Percentiles rank a stretch among this genome's conserved stretches.
Conservation (phyloP, 2,113 vertebrate species). For the Dolichotis patagonum region DNA sequence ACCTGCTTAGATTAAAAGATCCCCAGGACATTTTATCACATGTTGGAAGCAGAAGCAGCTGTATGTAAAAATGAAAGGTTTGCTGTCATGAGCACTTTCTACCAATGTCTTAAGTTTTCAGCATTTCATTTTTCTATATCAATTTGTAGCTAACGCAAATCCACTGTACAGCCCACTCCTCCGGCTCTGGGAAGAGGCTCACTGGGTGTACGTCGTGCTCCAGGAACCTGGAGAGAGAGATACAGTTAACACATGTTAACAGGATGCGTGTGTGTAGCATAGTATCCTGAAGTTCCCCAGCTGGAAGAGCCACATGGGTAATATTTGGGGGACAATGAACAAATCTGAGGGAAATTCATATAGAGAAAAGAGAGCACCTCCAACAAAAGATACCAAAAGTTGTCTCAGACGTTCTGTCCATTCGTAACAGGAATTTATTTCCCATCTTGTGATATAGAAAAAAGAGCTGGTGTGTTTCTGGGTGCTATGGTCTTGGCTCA, state of each 20-base stretch:
- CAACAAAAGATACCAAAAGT: neutral
- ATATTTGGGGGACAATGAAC: neutral
- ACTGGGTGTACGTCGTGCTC: too few relatives aligned
- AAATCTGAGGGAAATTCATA: neutral
- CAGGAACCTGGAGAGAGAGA: neutral
- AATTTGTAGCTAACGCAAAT: neutral
- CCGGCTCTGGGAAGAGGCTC: neutral
- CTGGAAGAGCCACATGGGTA: neutral
- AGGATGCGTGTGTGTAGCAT: accelerated
- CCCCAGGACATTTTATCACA: neutral
- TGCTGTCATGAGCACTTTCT: neutral
- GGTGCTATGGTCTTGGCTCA: neutral
- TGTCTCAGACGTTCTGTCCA: neutral
- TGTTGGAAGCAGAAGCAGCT: neutral
- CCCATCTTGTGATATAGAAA: neutral
- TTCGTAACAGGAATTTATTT: neutral
- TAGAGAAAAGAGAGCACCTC: neutral
- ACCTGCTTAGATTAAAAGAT: neutral
- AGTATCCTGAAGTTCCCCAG: neutral
- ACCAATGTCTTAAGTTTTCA: neutral
- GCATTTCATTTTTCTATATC: neutral
- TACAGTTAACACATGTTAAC: accelerated
- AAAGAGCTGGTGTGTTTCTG: neutral
- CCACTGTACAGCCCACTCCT: neutral
- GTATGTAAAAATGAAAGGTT: neutral